Evolutionary conservation across 2,888 invertebrate species (phyloP).

Genomic region (Lepidochrysops patricia): DNA sequence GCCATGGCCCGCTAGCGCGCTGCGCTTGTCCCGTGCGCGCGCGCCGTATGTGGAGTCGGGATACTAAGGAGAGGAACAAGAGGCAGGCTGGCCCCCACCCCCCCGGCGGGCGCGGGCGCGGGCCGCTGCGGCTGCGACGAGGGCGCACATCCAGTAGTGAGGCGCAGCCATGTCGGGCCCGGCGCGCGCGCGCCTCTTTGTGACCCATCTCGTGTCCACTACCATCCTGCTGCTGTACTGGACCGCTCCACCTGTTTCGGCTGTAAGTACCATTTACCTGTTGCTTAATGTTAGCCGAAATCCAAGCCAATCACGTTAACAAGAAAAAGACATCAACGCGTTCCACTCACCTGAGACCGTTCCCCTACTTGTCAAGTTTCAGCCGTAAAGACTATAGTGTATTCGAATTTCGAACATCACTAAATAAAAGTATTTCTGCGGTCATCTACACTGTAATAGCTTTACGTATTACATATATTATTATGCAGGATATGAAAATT

Average conservation of each 20-base stretch:
- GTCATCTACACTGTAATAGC: background rate
- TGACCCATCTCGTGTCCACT: conserved; percentile 51
- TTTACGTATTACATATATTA: background rate
- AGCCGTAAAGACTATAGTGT: too few species aligned
- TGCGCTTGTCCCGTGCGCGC: conserved; percentile 71
- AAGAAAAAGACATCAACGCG: conserved; percentile 40
- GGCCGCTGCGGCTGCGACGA: conserved; percentile 36
- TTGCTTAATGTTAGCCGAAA: background rate
- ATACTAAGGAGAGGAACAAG: conserved; percentile 66
- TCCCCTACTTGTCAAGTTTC: background rate
- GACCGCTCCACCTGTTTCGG: conserved; percentile 42
- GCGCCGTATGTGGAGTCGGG: conserved; percentile 65
- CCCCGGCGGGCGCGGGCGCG: conserved; percentile 40
- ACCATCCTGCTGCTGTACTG: conserved; percentile 46
- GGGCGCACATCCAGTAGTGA: conserved; percentile 65
- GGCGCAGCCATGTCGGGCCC: conserved; percentile 72
- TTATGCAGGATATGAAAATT: too few species aligned
- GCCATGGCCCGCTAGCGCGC: conserved; percentile 68
- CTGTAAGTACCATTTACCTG: conserved; percentile 45
- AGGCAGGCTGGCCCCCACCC: conserved; percentile 53
- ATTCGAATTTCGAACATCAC: background rate
- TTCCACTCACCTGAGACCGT: conserved; percentile 12
- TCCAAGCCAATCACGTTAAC: background rate
- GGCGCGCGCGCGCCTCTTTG: conserved; percentile 63
- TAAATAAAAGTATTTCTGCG: background rate